phyloP scores from a whole-genome alignment of 2,113 vertebrate genomes.

The Ahaetulla prasina region DNA sequence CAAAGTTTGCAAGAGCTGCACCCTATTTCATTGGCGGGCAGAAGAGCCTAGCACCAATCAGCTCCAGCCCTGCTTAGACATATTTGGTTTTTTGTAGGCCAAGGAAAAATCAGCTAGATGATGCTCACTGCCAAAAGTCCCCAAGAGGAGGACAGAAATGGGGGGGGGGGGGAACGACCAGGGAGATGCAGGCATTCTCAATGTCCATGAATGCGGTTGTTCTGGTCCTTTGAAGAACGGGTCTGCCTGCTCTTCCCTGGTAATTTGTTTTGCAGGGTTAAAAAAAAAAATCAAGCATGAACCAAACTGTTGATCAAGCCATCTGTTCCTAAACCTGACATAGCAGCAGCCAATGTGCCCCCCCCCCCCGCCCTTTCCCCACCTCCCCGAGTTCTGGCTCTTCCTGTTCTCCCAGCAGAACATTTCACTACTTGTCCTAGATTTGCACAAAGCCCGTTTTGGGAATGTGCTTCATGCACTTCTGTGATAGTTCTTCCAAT shows the following conservation, averaged over 20 bases:
- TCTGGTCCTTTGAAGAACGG: fast-evolving
- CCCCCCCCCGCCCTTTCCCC: neutral
- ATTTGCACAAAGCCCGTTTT: neutral
- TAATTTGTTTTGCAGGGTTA: neutral
- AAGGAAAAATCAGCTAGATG: neutral
- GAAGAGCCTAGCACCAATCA: neutral
- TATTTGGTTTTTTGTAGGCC: neutral
- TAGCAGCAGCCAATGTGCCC: too few relatives aligned
- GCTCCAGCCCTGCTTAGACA: too few relatives aligned
- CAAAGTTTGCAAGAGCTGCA: neutral
- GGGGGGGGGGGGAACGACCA: neutral
- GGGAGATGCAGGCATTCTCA: neutral
- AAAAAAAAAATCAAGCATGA: fast-evolving
- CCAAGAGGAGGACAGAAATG: neutral
- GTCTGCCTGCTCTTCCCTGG: fast-evolving
- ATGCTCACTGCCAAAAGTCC: neutral
- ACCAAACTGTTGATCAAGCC: neutral
- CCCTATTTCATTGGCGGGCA: neutral
- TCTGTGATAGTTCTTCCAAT: neutral
- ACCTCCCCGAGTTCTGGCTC: neutral
- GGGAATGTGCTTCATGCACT: neutral
- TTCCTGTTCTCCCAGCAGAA: neutral
- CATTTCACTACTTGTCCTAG: neutral
- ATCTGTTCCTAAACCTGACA: neutral
- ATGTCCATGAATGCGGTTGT: neutral